Conservation (phyloP, 2,797 vertebrate species). For the Neopelma chrysocephalum region DNA sequence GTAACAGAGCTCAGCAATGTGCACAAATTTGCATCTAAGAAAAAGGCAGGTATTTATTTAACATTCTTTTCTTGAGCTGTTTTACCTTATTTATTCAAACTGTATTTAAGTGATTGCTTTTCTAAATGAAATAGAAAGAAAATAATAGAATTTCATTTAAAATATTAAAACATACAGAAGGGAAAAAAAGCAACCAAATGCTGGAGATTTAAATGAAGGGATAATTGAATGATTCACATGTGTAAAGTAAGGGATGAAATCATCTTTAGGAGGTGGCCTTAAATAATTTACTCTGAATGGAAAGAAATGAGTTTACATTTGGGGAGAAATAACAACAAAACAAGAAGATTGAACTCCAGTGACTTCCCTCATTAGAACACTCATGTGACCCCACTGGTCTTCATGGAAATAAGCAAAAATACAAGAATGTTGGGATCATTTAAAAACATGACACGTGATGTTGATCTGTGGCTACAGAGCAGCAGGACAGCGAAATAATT, state of each 20-base stretch:
- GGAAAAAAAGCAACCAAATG: not conserved
- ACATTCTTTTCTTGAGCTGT: not conserved
- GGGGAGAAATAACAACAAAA: not conserved
- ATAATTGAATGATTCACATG: not conserved
- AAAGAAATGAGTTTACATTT: not conserved
- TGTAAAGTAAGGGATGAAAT: not conserved
- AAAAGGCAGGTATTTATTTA: not conserved
- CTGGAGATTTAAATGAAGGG: not conserved
- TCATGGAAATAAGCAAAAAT: not conserved
- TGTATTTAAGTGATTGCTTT: not conserved
- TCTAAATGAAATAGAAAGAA: not conserved
- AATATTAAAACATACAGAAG: not conserved
- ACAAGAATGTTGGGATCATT: not conserved
- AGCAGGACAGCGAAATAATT: not conserved
- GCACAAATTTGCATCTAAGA: not conserved
- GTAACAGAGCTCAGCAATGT: not conserved
- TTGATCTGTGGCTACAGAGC: not conserved
- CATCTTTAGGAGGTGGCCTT: not conserved
- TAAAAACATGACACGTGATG: not conserved
- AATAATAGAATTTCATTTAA: not conserved
- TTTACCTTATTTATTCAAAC: not conserved
- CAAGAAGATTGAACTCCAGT: not conserved
- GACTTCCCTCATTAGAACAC: not conserved
- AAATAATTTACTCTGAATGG: not conserved
- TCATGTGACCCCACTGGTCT: not conserved